Percentiles rank a stretch among this genome's conserved stretches.
Evolutionary conservation across 2,888 invertebrate genomes (phyloP).

Genomic region (Cephus sareptanus): DNA sequence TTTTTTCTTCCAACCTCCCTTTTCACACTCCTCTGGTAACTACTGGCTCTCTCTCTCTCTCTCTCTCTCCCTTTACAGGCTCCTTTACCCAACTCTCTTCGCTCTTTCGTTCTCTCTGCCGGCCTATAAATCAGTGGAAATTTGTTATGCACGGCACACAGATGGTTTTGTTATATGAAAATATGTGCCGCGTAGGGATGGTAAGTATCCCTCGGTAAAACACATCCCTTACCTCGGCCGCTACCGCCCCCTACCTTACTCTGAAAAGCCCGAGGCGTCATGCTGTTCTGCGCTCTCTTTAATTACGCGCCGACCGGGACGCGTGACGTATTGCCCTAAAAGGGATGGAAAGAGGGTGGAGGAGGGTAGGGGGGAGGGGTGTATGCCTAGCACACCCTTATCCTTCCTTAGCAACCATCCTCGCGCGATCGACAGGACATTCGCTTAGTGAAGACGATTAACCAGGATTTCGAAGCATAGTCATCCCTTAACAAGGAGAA

Average conservation of each 20-base stretch:
- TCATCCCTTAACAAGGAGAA: background rate
- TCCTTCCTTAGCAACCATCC: background rate
- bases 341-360: conserved; percentile 34
- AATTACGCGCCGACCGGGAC: conserved; percentile 58
- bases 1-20: conserved; percentile 26
- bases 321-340: conserved; percentile 55
- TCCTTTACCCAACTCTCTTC: conserved; percentile 44
- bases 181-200: conserved; percentile 65
- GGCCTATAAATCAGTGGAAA: conserved; percentile 66
- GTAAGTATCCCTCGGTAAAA: conserved; percentile 65
- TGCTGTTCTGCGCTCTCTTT: conserved; percentile 64
- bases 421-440: background rate
- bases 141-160: conserved; percentile 67
- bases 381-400: background rate
- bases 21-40: background rate
- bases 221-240: conserved; percentile 58
- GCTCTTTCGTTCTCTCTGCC: conserved; percentile 21
- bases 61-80: conserved; percentile 32
- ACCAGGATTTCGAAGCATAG: background rate
- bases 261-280: conserved; percentile 58
- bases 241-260: conserved; percentile 41
- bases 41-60: background rate
- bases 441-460: background rate
- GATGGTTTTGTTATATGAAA: conserved; percentile 68
- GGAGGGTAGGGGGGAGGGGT: background rate